Evolutionary conservation across 2,113 vertebrate species (phyloP).

Genomic region (Ciconia boyciana): DNA sequence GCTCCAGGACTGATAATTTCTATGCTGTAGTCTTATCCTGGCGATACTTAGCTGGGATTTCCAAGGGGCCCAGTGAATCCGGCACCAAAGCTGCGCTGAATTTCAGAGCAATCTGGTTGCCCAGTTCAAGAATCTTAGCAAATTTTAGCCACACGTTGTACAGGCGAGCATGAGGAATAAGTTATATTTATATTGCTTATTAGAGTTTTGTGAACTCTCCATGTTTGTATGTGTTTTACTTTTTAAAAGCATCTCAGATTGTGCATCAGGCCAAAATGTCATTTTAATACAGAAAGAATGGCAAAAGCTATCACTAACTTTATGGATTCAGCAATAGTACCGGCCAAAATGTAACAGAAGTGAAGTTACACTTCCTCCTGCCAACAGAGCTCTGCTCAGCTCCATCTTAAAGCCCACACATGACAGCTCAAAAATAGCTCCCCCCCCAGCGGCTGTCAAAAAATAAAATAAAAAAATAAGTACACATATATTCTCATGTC

Average conservation of each 20-base stretch:
- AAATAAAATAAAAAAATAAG: not conserved
- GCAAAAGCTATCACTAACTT: constrained; percentile 25
- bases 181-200: not conserved
- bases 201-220: not conserved
- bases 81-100: not conserved
- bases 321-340: constrained; percentile 24
- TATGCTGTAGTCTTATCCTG: not conserved
- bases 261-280: not conserved
- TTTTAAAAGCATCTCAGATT: not conserved
- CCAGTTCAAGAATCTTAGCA: not conserved
- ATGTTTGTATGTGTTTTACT: not conserved
- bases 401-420: constrained; percentile 59
- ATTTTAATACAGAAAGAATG: not conserved
- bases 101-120: not conserved
- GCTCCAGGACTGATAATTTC: not conserved
- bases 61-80: not conserved
- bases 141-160: not conserved
- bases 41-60: not conserved
- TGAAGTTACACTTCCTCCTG: constrained; percentile 50
- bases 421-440: constrained; percentile 55
- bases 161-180: not conserved
- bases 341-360: constrained; percentile 59
- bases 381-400: constrained; percentile 57
- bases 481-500: not conserved
- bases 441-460: constrained; percentile 27